Evolutionary conservation across 2,888 invertebrate species (phyloP).

Genomic region (Agapetus fuscipes): DNA sequence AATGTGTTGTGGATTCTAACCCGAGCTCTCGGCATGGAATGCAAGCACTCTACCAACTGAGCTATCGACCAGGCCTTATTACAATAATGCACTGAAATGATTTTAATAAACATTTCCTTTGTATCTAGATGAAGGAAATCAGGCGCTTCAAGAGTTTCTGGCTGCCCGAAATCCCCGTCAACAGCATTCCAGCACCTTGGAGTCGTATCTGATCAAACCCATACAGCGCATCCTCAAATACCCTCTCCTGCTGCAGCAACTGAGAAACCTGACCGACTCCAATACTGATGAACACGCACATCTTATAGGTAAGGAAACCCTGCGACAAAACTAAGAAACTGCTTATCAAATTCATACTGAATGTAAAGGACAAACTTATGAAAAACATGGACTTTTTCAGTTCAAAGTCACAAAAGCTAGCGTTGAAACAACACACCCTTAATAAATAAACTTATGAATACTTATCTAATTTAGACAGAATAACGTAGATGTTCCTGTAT

Average conservation of each 20-base stretch:
- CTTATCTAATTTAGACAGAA: too few species aligned
- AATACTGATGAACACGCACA: slow-evolving; percentile 91
- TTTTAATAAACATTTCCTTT: too few species aligned
- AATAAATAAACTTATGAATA: too few species aligned
- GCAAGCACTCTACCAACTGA: too few species aligned
- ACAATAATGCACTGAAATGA: too few species aligned
- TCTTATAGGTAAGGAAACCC: slow-evolving; percentile 64
- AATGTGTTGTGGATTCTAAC: too few species aligned
- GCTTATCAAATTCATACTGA: slow-evolving; percentile 1
- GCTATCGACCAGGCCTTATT: too few species aligned
- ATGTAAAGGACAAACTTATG: background rate
- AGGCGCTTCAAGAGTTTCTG: slow-evolving; percentile 91
- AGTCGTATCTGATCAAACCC: slow-evolving; percentile 97
- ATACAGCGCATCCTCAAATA: slow-evolving; percentile 98
- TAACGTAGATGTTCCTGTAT: too few species aligned
- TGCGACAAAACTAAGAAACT: background rate
- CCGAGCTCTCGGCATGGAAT: too few species aligned
- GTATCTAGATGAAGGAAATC: slow-evolving; percentile 93
- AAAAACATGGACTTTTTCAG: background rate
- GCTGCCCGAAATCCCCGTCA: slow-evolving; percentile 90
- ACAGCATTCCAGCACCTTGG: slow-evolving; percentile 93
- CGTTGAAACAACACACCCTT: too few species aligned
- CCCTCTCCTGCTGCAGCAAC: slow-evolving; percentile 87
- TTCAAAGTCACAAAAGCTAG: too few species aligned
- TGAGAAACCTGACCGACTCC: slow-evolving; percentile 87